Base-by-base conservation (phyloP, 1,140 invertebrate species). In the Rhizoglyphus robini region DNA sequence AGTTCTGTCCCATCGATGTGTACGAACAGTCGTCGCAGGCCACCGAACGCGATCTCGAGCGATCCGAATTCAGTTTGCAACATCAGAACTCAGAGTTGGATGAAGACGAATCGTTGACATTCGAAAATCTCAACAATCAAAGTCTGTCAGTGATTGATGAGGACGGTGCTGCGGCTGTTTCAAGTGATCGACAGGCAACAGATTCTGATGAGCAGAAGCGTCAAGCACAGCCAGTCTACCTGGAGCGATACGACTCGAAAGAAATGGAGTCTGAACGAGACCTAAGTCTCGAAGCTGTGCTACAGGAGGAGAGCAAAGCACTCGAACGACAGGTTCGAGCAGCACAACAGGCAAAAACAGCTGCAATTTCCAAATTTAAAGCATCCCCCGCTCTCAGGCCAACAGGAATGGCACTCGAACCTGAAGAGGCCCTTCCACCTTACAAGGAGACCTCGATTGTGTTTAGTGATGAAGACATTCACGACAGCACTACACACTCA, bases 21-120 rank as follows among this genome's bases (percentile, higher is more conserved):
- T 31, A 4, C 31, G 62, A 48, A 30, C 65, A 68, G 58, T 65
- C 63, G n/a, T 65, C 63, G 18, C 67, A 68, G 41, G 67, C 67
- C 2, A 68, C 67, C 32, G 67, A 68, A 38, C 38, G 36, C 23
- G 67, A 68, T 58, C 23, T 68, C 20, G 63, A 58, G 31, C n/a
- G 46, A 38, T 68, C 54, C 18, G 58, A 65, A 41, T 68, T 68
- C 29, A 48, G 51, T 25, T 38, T 68, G 8, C 46, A 60, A 32
- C 64, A 68, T 32, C 67, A 68, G 41, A 68, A 54, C 54, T 68
- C 67, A 4, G 65, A 68, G 51, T 59, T 67, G 31, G 41, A 67
- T 36, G 67, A 68, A 31, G 67, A 68, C 23, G 67, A 68, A 27
- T 68, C 36, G 36, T 47, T 68, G 46, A 67, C 58, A 3, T 67